Base-by-base conservation (phyloP, 1,140 invertebrate species). In the Neomicropteryx cornuta region DNA sequence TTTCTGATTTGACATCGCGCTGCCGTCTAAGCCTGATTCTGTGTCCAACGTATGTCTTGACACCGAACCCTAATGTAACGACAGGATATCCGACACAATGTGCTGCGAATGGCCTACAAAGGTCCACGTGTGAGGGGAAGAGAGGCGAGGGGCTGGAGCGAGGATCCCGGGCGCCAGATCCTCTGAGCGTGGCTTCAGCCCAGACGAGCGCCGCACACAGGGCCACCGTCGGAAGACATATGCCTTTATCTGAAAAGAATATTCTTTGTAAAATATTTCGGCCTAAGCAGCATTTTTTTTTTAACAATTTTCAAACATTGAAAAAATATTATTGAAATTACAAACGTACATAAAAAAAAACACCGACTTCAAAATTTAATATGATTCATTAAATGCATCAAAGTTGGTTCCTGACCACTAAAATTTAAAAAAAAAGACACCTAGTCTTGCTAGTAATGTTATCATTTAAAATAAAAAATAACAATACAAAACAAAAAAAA, bases 51-150 rank as follows among this genome's bases (percentile, higher is more conserved):
- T 92, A 94, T 61, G 87, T 90, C 76, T 96, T 97, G 56, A 95
- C 88, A 53, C 89, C 90, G 72, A 97, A 96, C 46, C 93, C 92
- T 53, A 97, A 75, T 43, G 92, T 96, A 30, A 97, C 90, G 48
- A 96, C 88, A 47, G 94, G 94, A 78, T 97, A 98, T 41, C 95
- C 92, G 68, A 97, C 89, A 66, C 93, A 98, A 70, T 99, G 95
- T 47, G 95, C 95, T 47, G 95, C 95, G 69, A 99, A 95, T 40
- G 95, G 94, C 58, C 92, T 77, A 75, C 92, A 97, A 38, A 97
- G 77, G 70, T 95, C 92, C 63, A 93, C 72, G 66, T 90, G 87
- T 63, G 86, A 84, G 42, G 87, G 85, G 68, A 89, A 77, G 22
- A 52, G 37, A 33, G 41, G 41, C 4, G 47, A 43, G 33, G 32